These are phyloP conservation scores for Mesaphorura yosii DNA, from an alignment of 1,140 invertebrate species.

Conservation along the genomic window DNA sequence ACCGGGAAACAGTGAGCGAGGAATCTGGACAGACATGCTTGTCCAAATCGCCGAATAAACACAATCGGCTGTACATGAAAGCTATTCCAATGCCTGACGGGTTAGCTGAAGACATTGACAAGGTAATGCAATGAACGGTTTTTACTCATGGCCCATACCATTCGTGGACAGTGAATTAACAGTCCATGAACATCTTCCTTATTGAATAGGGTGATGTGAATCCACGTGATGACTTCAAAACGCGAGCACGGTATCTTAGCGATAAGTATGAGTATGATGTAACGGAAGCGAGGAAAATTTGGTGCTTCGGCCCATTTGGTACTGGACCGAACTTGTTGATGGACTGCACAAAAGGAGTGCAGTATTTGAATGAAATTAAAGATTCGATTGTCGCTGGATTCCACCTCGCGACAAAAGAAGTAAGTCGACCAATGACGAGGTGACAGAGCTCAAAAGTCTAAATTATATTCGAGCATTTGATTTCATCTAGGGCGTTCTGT, in stretches of 20 bases:
- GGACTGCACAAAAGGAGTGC: no score
- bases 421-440: neutral
- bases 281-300: slow-evolving; percentile 57
- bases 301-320: slow-evolving; percentile 57
- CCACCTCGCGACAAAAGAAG: neutral
- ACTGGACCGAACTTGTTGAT: slow-evolving; percentile 53
- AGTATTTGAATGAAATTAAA: no score
- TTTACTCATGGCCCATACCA: no score
- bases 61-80: no score
- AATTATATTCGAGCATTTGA: neutral
- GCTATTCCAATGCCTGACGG: no score
- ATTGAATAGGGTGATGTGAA: neutral
- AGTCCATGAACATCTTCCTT: neutral
- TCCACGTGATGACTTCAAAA: neutral
- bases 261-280: slow-evolving; percentile 53
- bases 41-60: neutral
- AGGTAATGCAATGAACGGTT: no score
- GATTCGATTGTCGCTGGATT: slow-evolving; percentile 20
- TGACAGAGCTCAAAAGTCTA: neutral
- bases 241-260: neutral
- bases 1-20: neutral
- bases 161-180: no score
- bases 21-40: neutral
- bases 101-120: no score
- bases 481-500: neutral